Percentiles rank a stretch among this genome's conserved stretches.
phyloP scores from a whole-genome alignment of 2,113 vertebrate species.

The Sitta europaea region DNA sequence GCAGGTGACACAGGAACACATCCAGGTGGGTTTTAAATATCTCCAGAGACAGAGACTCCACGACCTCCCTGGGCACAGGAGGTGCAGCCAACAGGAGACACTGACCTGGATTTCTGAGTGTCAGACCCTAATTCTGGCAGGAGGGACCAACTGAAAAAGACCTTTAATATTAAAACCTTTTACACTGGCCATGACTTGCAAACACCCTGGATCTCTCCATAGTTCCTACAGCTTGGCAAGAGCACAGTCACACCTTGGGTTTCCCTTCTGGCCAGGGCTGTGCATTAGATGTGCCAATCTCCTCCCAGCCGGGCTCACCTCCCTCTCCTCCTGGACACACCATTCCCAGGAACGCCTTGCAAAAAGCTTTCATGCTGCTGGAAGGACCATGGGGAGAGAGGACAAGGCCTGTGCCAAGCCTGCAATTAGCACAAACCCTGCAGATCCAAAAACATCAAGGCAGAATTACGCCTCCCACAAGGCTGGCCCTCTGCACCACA shows the following conservation, averaged over 20 bases:
- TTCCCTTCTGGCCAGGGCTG: neutral
- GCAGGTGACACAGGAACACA: neutral
- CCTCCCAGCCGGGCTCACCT: neutral
- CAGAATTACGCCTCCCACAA: neutral
- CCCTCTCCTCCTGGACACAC: neutral
- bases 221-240: neutral
- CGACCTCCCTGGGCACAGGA: fast-evolving
- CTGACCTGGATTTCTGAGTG: neutral
- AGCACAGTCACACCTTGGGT: neutral
- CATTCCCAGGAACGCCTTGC: fast-evolving
- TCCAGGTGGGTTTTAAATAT: neutral
- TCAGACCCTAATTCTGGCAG: neutral
- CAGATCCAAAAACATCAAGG: neutral
- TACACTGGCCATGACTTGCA: neutral
- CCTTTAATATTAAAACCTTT: neutral
- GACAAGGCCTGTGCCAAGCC: fast-evolving
- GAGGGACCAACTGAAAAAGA: neutral
- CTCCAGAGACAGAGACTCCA: neutral
- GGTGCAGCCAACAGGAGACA: neutral
- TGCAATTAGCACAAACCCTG: neutral
- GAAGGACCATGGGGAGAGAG: neutral
- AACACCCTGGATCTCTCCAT: neutral
- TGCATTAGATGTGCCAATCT: neutral
- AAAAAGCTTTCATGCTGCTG: neutral
- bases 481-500: neutral